These are phyloP conservation scores for Yasuhikotakia modesta DNA, from an alignment of 2,797 vertebrate species.

Conservation along the genomic window DNA sequence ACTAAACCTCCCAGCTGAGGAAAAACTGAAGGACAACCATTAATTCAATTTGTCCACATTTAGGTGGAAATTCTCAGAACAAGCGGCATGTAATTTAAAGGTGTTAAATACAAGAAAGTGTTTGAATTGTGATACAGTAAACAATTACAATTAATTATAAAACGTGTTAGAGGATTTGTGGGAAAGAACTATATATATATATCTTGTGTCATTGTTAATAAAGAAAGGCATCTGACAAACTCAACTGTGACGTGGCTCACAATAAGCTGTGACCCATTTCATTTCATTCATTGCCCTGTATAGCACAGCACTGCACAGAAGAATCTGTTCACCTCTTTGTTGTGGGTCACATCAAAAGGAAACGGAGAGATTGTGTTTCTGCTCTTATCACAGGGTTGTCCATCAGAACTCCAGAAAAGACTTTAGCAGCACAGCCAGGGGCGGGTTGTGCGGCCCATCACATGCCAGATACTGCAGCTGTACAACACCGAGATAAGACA, in stretches of 20 bases:
- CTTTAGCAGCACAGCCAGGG: constrained; percentile 66
- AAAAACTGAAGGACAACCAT: constrained; percentile 52
- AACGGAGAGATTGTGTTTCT: constrained; percentile 68
- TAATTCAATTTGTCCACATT: constrained; percentile 62
- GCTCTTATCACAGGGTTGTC: constrained; percentile 73
- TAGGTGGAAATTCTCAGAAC: constrained; percentile 17
- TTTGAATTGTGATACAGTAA: too few relatives aligned
- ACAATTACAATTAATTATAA: not conserved
- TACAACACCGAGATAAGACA: constrained; percentile 43
- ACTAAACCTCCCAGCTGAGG: constrained; percentile 72
- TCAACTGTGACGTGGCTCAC: constrained; percentile 18
- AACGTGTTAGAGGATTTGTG: not conserved
- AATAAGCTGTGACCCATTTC: constrained; percentile 25
- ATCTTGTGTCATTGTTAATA: not conserved
- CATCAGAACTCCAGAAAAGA: constrained; percentile 69
- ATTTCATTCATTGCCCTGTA: constrained; percentile 29
- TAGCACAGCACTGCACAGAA: constrained; percentile 32
- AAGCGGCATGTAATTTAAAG: not conserved
- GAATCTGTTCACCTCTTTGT: constrained; percentile 51
- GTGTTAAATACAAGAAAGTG: not conserved
- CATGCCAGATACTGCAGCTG: constrained; percentile 61
- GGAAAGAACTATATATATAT: not conserved
- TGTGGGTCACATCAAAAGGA: constrained; percentile 68
- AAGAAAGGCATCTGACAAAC: constrained; percentile 9
- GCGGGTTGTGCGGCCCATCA: constrained; percentile 65